Evolutionary conservation across 2,113 vertebrate species (phyloP).

Genomic region (Parotia lawesii): DNA sequence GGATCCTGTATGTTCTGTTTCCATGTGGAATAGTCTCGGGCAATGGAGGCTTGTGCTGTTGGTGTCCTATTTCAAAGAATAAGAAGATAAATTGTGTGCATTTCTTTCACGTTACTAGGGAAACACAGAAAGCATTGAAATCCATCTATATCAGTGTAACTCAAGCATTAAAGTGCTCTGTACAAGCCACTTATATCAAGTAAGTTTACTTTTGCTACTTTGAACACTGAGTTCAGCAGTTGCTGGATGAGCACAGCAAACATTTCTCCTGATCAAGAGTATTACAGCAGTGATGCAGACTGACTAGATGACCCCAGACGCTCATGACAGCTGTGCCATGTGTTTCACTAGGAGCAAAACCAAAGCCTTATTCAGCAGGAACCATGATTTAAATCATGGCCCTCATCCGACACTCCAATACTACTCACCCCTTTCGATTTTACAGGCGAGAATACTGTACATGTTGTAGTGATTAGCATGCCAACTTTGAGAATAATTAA

Average conservation of each 20-base stretch:
- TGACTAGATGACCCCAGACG: not conserved
- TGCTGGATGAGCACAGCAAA: not conserved
- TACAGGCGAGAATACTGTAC: conserved; percentile 85
- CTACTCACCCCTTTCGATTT: conserved; percentile 87
- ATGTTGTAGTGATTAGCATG: conserved; percentile 73
- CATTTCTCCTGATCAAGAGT: not conserved
- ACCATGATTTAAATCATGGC: not conserved
- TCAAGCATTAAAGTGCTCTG: not conserved
- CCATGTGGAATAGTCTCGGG: conserved; percentile 64
- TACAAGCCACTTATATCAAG: not conserved
- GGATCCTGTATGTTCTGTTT: conserved; percentile 76
- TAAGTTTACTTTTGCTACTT: not conserved
- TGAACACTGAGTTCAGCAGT: not conserved
- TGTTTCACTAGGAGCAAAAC: not conserved
- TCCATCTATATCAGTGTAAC: not conserved
- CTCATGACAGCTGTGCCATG: not conserved
- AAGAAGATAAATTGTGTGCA: not conserved
- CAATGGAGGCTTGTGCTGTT: conserved; percentile 69
- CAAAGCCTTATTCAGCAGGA: not conserved
- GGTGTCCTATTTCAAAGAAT: not conserved
- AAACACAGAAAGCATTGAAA: not conserved
- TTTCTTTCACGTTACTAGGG: not conserved
- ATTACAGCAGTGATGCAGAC: not conserved
- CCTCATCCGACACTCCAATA: not conserved
- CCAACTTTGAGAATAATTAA: conserved; percentile 36